phyloP scores from a whole-genome alignment of 1,140 invertebrate species.

The Tetragonula clypearis region DNA sequence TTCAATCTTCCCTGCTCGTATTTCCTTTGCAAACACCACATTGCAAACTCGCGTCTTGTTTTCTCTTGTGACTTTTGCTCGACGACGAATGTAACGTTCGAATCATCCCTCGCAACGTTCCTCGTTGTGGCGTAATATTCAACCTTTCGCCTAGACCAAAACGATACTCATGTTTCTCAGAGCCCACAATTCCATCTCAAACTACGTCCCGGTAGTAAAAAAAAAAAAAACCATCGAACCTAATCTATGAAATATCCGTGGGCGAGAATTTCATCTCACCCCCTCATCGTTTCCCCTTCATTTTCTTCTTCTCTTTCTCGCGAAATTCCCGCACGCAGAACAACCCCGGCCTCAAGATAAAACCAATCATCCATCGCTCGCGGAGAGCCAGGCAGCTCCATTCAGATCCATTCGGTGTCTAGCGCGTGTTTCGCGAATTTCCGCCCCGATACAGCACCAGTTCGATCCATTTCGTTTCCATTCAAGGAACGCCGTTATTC shows the following conservation, averaged over 20 bases:
- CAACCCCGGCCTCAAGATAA: neutral
- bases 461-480: neutral
- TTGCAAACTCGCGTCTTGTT: neutral
- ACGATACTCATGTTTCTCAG: no score
- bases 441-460: neutral
- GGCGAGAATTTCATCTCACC: neutral
- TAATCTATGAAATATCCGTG: neutral
- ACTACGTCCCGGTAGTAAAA: neutral
- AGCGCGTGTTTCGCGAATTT: neutral
- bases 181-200: neutral
- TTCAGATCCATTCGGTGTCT: neutral
- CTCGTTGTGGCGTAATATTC: no score
- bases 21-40: no score
- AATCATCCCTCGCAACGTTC: neutral
- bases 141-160: no score
- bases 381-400: no score
- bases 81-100: neutral
- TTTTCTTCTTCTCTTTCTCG: no score
- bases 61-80: neutral
- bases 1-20: neutral
- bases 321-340: neutral
- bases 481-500: neutral
- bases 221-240: neutral
- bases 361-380: neutral
- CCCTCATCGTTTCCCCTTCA: neutral